phyloP scores from a whole-genome alignment of 2,888 invertebrate genomes.

The Himalopsyche anomala region DNA sequence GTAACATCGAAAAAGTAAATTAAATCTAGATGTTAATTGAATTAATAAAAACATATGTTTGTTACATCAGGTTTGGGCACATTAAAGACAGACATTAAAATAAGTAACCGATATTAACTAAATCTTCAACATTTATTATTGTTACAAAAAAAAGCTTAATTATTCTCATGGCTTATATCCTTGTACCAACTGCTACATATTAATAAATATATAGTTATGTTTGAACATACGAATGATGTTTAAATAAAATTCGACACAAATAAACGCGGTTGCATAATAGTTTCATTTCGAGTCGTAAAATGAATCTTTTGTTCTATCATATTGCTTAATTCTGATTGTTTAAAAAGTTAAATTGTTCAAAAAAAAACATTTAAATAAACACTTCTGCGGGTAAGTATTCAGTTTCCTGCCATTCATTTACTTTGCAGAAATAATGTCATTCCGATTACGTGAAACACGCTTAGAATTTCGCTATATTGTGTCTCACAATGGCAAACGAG shows the following conservation, averaged over 20 bases:
- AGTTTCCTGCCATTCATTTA: constrained; percentile 37
- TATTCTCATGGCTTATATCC: too few relatives aligned
- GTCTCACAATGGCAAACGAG: constrained; percentile 13
- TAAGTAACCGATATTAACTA: too few relatives aligned
- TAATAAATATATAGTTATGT: not conserved
- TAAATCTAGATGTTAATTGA: too few relatives aligned
- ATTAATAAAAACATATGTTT: too few relatives aligned
- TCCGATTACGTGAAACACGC: constrained; percentile 31
- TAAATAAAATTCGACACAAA: not conserved
- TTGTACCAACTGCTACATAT: too few relatives aligned
- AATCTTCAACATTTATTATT: too few relatives aligned
- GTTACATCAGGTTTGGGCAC: too few relatives aligned
- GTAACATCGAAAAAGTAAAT: too few relatives aligned
- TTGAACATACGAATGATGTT: not conserved
- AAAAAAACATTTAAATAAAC: constrained; percentile 19
- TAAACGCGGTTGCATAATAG: not conserved
- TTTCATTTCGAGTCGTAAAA: not conserved
- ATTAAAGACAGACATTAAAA: too few relatives aligned
- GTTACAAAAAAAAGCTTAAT: too few relatives aligned
- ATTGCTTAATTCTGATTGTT: constrained; percentile 31
- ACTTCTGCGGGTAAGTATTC: not conserved
- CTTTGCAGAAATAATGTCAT: constrained; percentile 42
- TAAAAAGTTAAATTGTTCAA: not conserved
- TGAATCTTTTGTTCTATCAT: constrained; percentile 24
- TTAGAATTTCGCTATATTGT: constrained; percentile 35